Conservation (phyloP, 30 jellyfish, hydroid and myxozoan genomes). For the Aurelia aurita region DNA sequence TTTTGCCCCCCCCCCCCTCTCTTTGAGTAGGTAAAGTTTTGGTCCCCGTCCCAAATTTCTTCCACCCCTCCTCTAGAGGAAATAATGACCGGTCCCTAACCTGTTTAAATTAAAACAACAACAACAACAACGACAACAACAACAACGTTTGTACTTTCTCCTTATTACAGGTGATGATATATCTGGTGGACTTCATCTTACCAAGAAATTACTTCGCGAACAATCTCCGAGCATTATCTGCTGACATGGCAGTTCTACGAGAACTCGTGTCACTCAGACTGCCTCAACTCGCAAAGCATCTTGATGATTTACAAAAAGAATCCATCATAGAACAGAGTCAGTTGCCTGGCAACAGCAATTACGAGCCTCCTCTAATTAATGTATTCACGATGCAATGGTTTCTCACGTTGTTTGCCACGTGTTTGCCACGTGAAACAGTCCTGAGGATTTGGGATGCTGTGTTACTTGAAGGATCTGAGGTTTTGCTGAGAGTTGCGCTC, state of each 20-base stretch:
- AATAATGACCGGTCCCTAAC: too few species aligned
- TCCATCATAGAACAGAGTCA: slow-evolving; percentile 66
- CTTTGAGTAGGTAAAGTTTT: too few species aligned
- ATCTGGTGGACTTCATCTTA: slow-evolving; percentile 85
- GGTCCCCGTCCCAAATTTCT: too few species aligned
- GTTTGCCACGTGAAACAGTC: slow-evolving; percentile 97
- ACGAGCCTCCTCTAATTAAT: slow-evolving; percentile 98
- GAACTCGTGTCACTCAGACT: slow-evolving; percentile 90
- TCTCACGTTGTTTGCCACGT: slow-evolving; percentile 94
- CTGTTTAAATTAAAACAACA: too few species aligned
- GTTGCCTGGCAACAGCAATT: slow-evolving; percentile 73
- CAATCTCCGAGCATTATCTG: slow-evolving; percentile 96
- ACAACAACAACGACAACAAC: too few species aligned
- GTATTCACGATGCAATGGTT: slow-evolving; percentile 99
- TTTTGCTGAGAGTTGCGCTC: slow-evolving; percentile 89
- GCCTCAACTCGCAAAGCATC: slow-evolving; percentile 80
- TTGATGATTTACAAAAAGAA: slow-evolving; percentile 86
- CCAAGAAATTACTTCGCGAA: slow-evolving; percentile 96
- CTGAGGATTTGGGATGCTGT: slow-evolving; percentile 98
- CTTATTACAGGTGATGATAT: slow-evolving; percentile 87
- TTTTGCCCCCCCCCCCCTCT: too few species aligned
- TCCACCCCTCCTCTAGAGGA: too few species aligned
- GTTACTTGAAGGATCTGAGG: slow-evolving; percentile 96
- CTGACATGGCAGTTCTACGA: slow-evolving; percentile 98
- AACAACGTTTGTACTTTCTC: too few species aligned